Percentiles rank a stretch among this genome's conserved stretches.
Evolutionary conservation across 2,797 vertebrate species (phyloP).

Genomic region (Semotilus atromaculatus): DNA sequence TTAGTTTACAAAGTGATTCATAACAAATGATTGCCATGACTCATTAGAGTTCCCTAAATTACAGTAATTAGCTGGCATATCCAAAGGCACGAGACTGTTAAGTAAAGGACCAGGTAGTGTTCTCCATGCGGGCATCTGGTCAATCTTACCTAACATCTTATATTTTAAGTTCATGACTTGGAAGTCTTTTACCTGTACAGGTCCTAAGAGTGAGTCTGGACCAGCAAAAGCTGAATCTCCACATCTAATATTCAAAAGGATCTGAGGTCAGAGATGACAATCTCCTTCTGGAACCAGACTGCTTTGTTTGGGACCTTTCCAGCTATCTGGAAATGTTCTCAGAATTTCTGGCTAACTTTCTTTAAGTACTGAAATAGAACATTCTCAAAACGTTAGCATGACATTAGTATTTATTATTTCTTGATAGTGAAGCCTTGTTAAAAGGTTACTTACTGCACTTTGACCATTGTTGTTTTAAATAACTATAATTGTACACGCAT

Average conservation of each 20-base stretch:
- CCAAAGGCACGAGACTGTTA: background rate
- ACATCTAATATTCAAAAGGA: constrained; percentile 18
- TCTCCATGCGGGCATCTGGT: background rate
- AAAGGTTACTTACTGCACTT: background rate
- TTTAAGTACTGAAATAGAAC: background rate
- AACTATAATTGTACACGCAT: background rate
- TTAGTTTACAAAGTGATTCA: constrained; percentile 42
- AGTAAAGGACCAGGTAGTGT: background rate
- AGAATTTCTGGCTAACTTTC: background rate
- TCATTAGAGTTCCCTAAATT: constrained; percentile 11
- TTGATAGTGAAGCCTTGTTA: background rate
- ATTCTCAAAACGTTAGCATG: background rate
- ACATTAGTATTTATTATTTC: background rate
- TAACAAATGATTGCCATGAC: constrained; percentile 36
- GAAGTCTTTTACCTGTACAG: constrained; percentile 10
- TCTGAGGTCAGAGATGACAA: constrained; percentile 2
- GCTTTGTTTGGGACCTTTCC: background rate
- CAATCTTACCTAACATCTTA: background rate
- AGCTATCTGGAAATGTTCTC: background rate
- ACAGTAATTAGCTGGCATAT: constrained; percentile 18
- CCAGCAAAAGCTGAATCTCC: background rate
- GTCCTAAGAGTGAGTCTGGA: background rate
- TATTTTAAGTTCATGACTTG: background rate
- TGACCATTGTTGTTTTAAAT: background rate
- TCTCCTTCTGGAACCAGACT: background rate